Evolutionary conservation across 2,888 invertebrate genomes (phyloP).

Genomic region (Brachynemurus nebulosus): DNA sequence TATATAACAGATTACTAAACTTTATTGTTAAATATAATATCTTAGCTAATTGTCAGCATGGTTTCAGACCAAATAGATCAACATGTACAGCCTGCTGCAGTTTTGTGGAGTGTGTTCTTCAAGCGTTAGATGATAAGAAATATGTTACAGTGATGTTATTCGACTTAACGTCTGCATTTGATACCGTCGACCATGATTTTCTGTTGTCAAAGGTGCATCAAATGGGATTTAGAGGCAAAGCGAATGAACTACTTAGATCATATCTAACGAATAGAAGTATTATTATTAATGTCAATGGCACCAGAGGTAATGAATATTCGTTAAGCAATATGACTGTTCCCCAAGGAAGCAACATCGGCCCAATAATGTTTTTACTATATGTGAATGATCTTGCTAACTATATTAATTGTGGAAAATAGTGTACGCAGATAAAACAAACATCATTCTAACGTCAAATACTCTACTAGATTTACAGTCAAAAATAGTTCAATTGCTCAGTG

Average conservation of each 20-base stretch:
- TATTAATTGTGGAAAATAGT: too few species aligned
- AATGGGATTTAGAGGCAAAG: background rate
- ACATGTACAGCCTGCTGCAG: background rate
- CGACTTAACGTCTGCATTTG: background rate
- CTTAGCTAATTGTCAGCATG: background rate
- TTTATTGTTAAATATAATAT: background rate
- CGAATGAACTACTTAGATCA: background rate
- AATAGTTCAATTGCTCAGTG: too few species aligned
- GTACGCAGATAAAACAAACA: too few species aligned
- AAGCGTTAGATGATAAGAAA: background rate
- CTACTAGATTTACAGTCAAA: too few species aligned
- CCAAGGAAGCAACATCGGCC: too few species aligned
- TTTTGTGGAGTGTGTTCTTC: background rate
- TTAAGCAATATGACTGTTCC: too few species aligned
- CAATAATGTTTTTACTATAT: too few species aligned
- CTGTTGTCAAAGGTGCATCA: background rate
- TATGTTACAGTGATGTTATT: background rate
- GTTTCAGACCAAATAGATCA: background rate
- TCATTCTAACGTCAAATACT: too few species aligned
- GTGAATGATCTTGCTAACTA: too few species aligned
- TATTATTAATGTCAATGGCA: too few species aligned
- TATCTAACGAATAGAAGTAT: background rate
- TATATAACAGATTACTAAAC: background rate
- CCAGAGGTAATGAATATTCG: too few species aligned
- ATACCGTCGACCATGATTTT: background rate